Conservation (phyloP, 2,113 vertebrate genomes). For the Cacatua alba region DNA sequence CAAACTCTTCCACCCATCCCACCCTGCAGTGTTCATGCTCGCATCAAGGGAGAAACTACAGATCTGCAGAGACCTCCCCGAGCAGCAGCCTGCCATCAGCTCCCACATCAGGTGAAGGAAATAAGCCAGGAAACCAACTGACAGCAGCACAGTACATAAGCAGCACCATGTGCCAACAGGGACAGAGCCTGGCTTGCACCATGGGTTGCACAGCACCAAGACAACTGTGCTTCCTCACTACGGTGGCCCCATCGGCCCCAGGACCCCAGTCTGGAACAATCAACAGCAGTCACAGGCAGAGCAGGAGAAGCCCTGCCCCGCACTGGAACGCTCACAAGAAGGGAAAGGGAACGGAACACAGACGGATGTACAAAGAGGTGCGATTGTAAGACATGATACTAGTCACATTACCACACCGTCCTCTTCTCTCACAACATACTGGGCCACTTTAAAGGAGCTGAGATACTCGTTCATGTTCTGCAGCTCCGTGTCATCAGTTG, state of each 20-base stretch:
- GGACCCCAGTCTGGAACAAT: not conserved
- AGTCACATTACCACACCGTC: conserved; percentile 90
- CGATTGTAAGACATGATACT: conserved; percentile 35
- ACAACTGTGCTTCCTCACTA: not conserved
- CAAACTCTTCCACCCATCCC: not conserved
- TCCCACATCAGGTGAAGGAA: not conserved
- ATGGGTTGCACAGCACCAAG: not conserved
- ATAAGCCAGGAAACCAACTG: not conserved
- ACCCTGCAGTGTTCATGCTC: not conserved
- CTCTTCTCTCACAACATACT: conserved; percentile 97
- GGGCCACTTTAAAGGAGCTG: conserved; percentile 98
- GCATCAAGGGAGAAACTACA: not conserved
- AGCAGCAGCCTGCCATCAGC: not conserved
- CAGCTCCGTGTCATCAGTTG: conserved; percentile 93
- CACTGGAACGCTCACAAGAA: rapidly evolving
- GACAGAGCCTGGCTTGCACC: not conserved
- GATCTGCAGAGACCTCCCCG: not conserved
- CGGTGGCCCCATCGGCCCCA: not conserved
- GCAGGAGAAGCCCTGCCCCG: not conserved
- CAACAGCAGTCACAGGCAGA: not conserved
- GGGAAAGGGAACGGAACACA: not conserved
- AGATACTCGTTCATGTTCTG: conserved; percentile 99
- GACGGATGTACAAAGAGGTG: not conserved
- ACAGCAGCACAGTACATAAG: rapidly evolving
- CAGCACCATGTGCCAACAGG: not conserved